Percentiles rank a stretch among this genome's conserved stretches.
Conservation (phyloP, 2,797 vertebrate genomes). For the Manis pentadactyla region DNA sequence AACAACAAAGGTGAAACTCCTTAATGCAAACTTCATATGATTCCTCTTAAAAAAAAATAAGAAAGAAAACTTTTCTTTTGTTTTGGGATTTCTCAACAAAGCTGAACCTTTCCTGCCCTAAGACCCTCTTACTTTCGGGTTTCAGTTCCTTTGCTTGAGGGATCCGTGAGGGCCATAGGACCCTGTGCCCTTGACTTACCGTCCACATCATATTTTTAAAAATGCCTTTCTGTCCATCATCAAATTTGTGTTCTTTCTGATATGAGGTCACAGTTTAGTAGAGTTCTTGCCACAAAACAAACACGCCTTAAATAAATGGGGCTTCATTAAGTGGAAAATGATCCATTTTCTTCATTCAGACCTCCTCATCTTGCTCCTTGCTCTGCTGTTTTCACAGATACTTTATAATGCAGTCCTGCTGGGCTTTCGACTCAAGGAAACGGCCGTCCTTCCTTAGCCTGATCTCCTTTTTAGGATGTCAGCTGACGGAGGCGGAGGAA, state of each 20-base stretch:
- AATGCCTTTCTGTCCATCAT: neutral
- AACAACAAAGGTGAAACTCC: neutral
- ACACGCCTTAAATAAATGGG: no score
- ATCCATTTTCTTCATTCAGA: neutral
- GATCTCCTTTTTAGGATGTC: constrained; percentile 90
- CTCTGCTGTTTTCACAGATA: constrained; percentile 88
- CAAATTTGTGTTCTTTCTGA: neutral
- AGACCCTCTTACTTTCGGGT: neutral
- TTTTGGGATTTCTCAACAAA: neutral
- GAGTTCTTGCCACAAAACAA: neutral
- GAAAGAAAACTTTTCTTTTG: neutral
- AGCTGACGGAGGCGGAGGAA: constrained; percentile 91
- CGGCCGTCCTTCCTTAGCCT: constrained; percentile 93
- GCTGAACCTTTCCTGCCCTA: neutral
- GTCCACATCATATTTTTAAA: neutral
- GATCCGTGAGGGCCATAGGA: neutral
- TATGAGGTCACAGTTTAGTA: neutral
- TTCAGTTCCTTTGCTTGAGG: neutral
- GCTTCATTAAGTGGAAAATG: no score
- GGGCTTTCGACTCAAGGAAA: constrained; percentile 90
- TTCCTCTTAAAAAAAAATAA: neutral
- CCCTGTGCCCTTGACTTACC: neutral
- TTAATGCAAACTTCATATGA: neutral
- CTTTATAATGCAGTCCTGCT: constrained; percentile 93
- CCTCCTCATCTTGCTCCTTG: neutral